phyloP scores from a whole-genome alignment of 2,797 vertebrate species.

The Hephaestus fuliginosus region DNA sequence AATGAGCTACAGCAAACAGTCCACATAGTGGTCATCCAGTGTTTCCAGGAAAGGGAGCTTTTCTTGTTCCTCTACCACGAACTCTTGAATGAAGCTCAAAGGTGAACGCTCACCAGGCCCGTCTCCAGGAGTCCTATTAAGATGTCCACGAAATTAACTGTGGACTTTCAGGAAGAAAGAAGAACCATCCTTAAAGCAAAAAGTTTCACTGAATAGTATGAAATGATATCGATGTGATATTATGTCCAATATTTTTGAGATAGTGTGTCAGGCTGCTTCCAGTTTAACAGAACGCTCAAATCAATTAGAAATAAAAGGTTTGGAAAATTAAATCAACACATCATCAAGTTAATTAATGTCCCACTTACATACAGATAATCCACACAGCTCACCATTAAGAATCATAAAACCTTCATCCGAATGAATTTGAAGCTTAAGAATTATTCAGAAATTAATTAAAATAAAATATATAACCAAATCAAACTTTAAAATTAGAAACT shows the following conservation, averaged over 20 bases:
- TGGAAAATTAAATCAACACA: too few relatives aligned
- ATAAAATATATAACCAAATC: neutral
- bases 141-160: neutral
- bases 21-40: neutral
- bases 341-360: too few relatives aligned
- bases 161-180: neutral
- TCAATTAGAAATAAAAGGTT: too few relatives aligned
- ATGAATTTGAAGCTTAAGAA: neutral
- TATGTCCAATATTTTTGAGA: neutral
- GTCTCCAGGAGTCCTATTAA: neutral
- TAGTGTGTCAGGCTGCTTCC: neutral
- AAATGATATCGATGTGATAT: too few relatives aligned
- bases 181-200: neutral
- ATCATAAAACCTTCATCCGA: too few relatives aligned
- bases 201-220: neutral
- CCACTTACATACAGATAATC: too few relatives aligned
- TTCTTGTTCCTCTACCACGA: neutral
- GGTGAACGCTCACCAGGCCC: constrained; percentile 19
- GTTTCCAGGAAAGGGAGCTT: constrained; percentile 27
- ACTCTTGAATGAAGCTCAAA: constrained; percentile 23
- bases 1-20: constrained; percentile 2
- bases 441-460: neutral
- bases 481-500: neutral
- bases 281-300: neutral
- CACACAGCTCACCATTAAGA: too few relatives aligned